Evolutionary conservation across 1,140 invertebrate genomes (phyloP), one percentile per base, ranked within the genome.

Genomic region (Sminthurides bifidus): DNA sequence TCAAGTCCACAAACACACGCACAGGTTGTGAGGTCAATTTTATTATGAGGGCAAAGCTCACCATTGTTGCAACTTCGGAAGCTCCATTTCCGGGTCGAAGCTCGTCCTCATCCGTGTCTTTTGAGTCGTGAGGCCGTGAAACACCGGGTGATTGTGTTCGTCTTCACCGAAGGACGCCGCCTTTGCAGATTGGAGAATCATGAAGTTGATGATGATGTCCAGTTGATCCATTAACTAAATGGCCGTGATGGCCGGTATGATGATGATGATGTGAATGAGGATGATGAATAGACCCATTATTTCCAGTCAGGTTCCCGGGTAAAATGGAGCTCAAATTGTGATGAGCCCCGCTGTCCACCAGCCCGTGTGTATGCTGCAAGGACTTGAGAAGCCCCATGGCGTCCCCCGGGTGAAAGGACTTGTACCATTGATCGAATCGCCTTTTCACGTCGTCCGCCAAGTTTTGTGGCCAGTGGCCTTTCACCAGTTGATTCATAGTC

Each of bases 81-180:
- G 74, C 72, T 98, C 93, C 62, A 92, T 75, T 73, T 96, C 92
- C 0, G 92, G 92, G 73, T 97, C 92, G 68, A 98, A 77, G 49
- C 90, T 83, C 5, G 89, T 92, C 56, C 89, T 75, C 86, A 92
- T 91, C 66, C 87, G 76, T 2, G 87, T 91, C 74, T 91, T 91
- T 68, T 87, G 87, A 17, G 83, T 86, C 5, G 82, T 38, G 4
- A 64, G 21, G 3, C 57, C 52, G 30, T 64, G 63, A 29, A 62
- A 61, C 27, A 65, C 63, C 2, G 59, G 59, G 40, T 65, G 63
- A 56, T 59, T 57, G 24, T 49, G 19, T 19, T 56, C 41, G 27
- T 61, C 57, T 26, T 63, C 57, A 21, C 55, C 48, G 46, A 53
- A 58, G 8, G 44, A 27, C 21, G 58, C 24, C 23, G 52, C 6